Percentiles rank a stretch among this genome's conserved stretches.
Evolutionary conservation across 1,140 invertebrate species (phyloP).

Genomic region (fruit fly (Drosophila melanogaster)): DNA sequence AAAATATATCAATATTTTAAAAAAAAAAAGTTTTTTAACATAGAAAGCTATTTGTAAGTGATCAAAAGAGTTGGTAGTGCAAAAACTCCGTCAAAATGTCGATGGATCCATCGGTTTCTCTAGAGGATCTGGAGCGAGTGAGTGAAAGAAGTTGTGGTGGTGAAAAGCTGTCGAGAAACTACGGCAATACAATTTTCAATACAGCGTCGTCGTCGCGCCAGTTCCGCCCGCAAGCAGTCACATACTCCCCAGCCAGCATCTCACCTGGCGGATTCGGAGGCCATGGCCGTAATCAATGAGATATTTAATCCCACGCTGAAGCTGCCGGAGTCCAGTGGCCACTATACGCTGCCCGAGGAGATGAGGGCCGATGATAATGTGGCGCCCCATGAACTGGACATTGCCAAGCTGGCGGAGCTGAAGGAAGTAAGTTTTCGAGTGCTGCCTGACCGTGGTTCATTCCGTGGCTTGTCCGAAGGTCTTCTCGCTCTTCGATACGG

Average conservation of each 20-base stretch:
- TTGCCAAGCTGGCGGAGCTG: conserved; percentile 86
- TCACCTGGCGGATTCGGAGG: conserved; percentile 61
- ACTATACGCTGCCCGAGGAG: conserved; percentile 86
- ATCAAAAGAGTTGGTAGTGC: not conserved
- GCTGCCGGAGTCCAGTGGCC: conserved; percentile 79
- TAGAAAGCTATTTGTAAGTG: not conserved
- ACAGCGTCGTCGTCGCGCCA: conserved; percentile 69
- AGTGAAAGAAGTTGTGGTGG: conserved; percentile 20
- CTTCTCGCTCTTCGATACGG: conserved; percentile 87
- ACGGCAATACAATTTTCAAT: not conserved
- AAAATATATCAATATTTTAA: not conserved
- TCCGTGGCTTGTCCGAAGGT: conserved; percentile 83
- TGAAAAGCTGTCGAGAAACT: not conserved
- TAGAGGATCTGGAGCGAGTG: conserved; percentile 80
- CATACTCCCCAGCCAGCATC: conserved; percentile 55
- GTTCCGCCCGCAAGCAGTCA: conserved; percentile 65
- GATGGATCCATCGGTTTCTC: conserved; percentile 75
- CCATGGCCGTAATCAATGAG: conserved; percentile 85
- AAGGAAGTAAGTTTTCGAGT: conserved; percentile 85
- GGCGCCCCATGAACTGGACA: conserved; percentile 86
- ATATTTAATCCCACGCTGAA: conserved; percentile 84
- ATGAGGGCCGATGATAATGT: conserved; percentile 84
- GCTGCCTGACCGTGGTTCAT: not conserved
- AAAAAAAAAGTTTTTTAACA: not conserved
- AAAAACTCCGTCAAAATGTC: conserved; percentile 49